Percentiles rank a stretch among this genome's conserved stretches.
phyloP scores from a whole-genome alignment of 2,113 vertebrate species.

The Scortum barcoo region DNA sequence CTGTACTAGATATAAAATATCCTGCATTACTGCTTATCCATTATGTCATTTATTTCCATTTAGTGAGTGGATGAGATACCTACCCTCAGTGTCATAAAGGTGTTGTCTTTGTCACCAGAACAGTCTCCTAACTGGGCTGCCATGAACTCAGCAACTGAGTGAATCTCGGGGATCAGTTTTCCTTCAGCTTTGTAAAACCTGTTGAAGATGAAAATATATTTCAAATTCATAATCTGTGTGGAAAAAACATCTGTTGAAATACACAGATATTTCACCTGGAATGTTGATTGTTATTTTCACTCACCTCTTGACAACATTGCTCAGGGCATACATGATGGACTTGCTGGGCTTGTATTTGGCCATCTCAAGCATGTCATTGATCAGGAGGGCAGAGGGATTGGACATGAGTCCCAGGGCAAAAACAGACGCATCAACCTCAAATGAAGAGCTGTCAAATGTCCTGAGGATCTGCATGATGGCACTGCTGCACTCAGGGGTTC shows the following conservation, averaged over 20 bases:
- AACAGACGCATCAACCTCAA: slow-evolving; percentile 87
- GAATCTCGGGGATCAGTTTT: slow-evolving; percentile 84
- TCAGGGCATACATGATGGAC: slow-evolving; percentile 91
- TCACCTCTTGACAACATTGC: slow-evolving; percentile 90
- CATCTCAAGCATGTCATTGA: slow-evolving; percentile 89
- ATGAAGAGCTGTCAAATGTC: slow-evolving; percentile 74
- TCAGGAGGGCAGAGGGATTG: slow-evolving; percentile 86
- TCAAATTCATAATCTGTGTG: neutral
- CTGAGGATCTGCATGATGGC: slow-evolving; percentile 89
- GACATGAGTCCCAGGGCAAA: slow-evolving; percentile 90
- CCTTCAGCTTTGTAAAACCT: slow-evolving; percentile 87
- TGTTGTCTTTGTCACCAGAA: slow-evolving; percentile 86
- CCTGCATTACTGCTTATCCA: neutral
- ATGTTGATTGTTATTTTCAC: slow-evolving; percentile 52
- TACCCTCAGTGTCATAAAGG: slow-evolving; percentile 91
- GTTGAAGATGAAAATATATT: neutral
- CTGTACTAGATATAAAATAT: neutral
- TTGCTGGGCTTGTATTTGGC: slow-evolving; percentile 90
- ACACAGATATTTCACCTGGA: neutral
- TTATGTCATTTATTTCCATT: neutral
- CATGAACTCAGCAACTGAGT: slow-evolving; percentile 87
- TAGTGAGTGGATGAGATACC: neutral
- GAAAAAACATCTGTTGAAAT: neutral
- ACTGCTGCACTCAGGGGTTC: slow-evolving; percentile 91
- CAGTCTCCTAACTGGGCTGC: slow-evolving; percentile 88